Conservation (phyloP, 2,797 vertebrate genomes). For the Pyrocephalus nanus region DNA sequence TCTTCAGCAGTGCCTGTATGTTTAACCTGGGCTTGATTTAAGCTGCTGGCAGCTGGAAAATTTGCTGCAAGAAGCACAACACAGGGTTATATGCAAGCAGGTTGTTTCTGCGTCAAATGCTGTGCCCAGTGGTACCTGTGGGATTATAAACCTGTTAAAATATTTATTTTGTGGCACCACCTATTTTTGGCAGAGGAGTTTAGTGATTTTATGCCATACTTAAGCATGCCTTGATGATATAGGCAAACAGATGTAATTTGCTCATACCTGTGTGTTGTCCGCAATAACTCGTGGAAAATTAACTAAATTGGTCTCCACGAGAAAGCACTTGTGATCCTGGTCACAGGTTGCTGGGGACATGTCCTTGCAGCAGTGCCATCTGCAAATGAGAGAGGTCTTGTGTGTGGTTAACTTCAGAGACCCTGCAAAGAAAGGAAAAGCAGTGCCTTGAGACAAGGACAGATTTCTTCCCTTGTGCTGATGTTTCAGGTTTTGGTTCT, state of each 20-base stretch:
- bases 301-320: background rate
- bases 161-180: conserved; percentile 57
- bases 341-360: background rate
- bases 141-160: conserved; percentile 37
- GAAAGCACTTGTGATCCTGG: background rate
- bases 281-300: conserved; percentile 23
- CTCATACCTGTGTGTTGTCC: background rate
- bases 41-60: background rate
- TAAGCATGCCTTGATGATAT: background rate
- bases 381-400: background rate
- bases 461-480: background rate
- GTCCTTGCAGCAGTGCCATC: background rate
- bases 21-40: background rate
- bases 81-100: background rate
- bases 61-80: background rate
- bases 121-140: background rate
- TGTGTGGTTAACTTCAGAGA: background rate
- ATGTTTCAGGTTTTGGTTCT: background rate
- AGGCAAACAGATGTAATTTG: background rate
- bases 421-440: background rate
- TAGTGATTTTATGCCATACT: background rate
- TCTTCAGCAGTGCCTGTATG: background rate
- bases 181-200: background rate
- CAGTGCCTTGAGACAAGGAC: background rate
- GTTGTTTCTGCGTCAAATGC: background rate